Evolutionary conservation across 2,797 vertebrate species (phyloP).

Genomic region (Argya squamiceps): DNA sequence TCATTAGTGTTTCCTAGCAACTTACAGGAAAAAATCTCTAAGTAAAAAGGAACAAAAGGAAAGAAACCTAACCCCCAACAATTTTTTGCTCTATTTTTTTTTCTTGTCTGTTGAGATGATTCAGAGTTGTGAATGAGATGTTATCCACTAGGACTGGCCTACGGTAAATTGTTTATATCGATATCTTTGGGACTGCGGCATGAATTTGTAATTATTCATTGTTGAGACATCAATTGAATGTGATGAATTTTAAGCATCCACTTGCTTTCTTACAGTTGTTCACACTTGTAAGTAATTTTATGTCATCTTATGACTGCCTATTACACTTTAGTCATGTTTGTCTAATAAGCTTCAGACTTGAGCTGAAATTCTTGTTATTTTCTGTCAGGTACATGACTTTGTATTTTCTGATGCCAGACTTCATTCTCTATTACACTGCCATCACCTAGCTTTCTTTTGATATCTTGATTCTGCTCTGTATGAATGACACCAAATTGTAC

Average conservation of each 20-base stretch:
- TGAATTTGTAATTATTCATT: background rate
- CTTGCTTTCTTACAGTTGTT: background rate
- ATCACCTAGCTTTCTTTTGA: background rate
- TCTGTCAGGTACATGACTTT: background rate
- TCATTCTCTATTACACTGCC: background rate
- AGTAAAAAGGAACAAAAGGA: background rate
- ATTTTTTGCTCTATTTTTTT: background rate
- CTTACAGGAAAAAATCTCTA: background rate
- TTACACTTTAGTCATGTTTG: background rate
- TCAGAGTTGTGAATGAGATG: background rate
- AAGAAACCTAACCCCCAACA: background rate
- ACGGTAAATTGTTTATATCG: background rate
- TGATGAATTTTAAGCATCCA: background rate
- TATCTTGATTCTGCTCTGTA: background rate
- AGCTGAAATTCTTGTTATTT: background rate
- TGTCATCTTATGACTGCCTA: background rate
- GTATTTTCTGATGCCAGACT: background rate
- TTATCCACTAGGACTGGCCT: background rate
- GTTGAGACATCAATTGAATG: background rate
- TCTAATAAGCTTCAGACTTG: background rate
- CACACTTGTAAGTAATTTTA: background rate
- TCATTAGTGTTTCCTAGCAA: background rate
- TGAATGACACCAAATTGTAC: background rate
- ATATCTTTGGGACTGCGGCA: accelerated
- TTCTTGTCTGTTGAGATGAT: background rate